Conservation (phyloP, 2,797 vertebrate species). For the Bradypodion pumilum region DNA sequence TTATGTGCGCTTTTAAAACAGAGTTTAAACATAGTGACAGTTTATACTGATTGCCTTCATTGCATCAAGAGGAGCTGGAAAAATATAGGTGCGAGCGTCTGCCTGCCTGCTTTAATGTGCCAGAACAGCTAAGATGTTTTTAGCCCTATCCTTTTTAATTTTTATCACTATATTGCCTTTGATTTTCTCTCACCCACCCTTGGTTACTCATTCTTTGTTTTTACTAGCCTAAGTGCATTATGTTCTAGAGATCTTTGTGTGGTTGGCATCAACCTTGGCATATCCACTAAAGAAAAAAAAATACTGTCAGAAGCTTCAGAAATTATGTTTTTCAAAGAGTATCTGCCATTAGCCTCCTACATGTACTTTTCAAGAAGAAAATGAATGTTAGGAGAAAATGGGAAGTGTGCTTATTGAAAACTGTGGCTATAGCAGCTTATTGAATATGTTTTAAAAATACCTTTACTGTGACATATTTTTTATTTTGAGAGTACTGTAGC, state of each 20-base stretch:
- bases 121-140: neutral
- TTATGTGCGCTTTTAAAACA: neutral
- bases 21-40: neutral
- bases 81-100: neutral
- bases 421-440: conserved; percentile 44
- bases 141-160: neutral
- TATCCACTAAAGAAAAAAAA: conserved; percentile 38
- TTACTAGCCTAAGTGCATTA: neutral
- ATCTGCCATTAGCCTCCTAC: conserved; percentile 60
- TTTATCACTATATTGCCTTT: conserved; percentile 24
- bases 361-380: conserved; percentile 45
- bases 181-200: neutral
- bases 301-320: conserved; percentile 56
- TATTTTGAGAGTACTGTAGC: conserved; percentile 13
- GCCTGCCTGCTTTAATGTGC: too few species aligned
- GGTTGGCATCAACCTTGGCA: conserved; percentile 31
- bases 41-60: neutral
- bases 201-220: neutral
- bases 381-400: conserved; percentile 45
- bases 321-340: conserved; percentile 32
- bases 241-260: neutral
- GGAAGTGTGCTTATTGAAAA: conserved; percentile 12
- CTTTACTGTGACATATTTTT: conserved; percentile 36
- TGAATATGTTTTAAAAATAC: conserved; percentile 16
- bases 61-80: neutral